Percentiles rank a stretch among this genome's conserved stretches.
phyloP scores from a whole-genome alignment of 1,140 invertebrate genomes.

The Stratiolaelaps scimitus region DNA sequence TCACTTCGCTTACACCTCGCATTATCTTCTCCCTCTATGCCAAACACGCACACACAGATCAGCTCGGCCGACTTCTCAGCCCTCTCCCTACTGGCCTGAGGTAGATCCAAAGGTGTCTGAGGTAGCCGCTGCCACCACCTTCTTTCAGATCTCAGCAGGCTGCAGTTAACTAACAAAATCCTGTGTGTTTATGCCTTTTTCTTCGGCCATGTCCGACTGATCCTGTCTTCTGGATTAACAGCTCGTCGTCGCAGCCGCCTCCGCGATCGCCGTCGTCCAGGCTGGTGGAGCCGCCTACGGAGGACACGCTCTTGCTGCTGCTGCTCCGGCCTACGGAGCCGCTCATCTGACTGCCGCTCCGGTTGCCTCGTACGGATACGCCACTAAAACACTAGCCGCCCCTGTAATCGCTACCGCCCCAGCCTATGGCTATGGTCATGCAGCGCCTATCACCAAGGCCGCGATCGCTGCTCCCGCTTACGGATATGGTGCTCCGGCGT shows the following conservation, averaged over 20 bases:
- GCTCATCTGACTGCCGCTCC: background rate
- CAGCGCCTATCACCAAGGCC: background rate
- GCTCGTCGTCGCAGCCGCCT: constrained; percentile 10
- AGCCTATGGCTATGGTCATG: background rate
- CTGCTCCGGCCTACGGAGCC: background rate
- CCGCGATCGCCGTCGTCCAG: background rate
- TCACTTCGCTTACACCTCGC: no score
- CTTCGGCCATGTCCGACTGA: no score
- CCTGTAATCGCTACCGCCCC: background rate
- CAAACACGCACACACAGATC: no score
- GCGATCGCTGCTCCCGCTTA: background rate
- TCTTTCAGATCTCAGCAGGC: no score
- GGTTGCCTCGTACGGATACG: background rate
- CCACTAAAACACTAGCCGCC: background rate
- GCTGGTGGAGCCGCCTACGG: constrained; percentile 1
- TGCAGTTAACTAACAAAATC: no score
- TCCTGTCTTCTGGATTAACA: background rate
- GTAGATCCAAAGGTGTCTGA: no score
- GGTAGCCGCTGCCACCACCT: no score
- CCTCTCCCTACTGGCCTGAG: no score
- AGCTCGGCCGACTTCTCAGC: no score
- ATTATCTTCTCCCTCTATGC: no score
- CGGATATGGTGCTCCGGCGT: background rate
- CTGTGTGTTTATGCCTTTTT: no score
- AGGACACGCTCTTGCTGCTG: background rate